Conservation (phyloP, 1,140 invertebrate genomes). For the Sycophaga agraensis region DNA sequence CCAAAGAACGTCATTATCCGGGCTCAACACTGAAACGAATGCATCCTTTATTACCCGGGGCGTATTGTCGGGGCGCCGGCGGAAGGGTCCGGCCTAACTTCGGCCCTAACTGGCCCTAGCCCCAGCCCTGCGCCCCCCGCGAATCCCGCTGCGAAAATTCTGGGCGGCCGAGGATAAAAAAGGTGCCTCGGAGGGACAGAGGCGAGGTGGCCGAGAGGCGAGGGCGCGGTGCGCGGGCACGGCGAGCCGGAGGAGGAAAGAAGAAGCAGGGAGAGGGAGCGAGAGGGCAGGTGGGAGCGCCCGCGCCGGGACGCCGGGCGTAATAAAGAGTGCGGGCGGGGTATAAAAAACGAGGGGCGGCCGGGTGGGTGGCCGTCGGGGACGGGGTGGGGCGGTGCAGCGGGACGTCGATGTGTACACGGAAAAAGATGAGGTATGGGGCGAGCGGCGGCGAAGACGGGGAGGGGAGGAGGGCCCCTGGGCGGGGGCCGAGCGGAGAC, state of each 20-base stretch:
- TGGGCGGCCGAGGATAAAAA: neutral
- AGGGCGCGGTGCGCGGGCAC: no score
- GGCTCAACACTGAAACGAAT: no score
- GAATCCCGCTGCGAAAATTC: neutral
- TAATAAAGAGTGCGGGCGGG: neutral
- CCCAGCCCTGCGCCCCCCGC: no score
- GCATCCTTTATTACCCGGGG: no score
- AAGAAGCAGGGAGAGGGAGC: neutral
- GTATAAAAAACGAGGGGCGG: neutral
- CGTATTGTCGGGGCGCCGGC: no score
- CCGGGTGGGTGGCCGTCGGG: neutral
- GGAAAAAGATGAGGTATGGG: conserved; percentile 21
- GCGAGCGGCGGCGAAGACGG: neutral
- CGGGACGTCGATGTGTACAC: conserved; percentile 20
- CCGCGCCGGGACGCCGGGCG: no score
- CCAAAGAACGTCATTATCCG: no score
- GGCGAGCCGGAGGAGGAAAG: neutral
- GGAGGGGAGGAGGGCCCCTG: conserved; percentile 12
- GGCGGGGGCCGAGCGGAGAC: conserved; percentile 21
- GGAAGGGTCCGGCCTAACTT: no score
- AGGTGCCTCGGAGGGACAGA: neutral
- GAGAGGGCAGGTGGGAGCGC: no score
- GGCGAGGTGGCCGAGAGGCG: neutral
- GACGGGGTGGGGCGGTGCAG: neutral
- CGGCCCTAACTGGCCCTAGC: no score